These are phyloP conservation scores for Nebria salina DNA, from an alignment of 2,888 invertebrate genomes.

Conservation along the genomic window DNA sequence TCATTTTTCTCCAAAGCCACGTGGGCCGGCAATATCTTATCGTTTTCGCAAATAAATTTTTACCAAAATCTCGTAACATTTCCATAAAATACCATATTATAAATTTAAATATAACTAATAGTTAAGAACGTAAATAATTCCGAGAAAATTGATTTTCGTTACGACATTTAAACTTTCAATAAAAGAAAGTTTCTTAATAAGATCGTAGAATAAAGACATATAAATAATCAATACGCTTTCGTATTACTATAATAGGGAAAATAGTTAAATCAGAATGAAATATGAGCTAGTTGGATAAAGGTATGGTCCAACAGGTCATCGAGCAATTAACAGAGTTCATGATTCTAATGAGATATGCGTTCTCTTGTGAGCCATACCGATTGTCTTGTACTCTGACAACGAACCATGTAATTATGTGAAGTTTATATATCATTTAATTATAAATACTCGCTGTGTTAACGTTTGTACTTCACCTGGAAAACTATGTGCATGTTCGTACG, in stretches of 20 bases:
- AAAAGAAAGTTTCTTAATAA: too few relatives aligned
- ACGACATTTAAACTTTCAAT: too few relatives aligned
- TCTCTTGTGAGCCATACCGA: slow-evolving; percentile 24
- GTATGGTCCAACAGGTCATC: slow-evolving; percentile 20
- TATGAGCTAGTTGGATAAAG: slow-evolving; percentile 1
- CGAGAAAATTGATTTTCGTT: too few relatives aligned
- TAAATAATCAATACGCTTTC: too few relatives aligned
- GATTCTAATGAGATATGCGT: slow-evolving; percentile 39
- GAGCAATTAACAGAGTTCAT: slow-evolving; percentile 44
- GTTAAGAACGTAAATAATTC: too few relatives aligned
- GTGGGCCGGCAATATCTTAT: neutral
- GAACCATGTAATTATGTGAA: slow-evolving; percentile 38
- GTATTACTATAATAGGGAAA: too few relatives aligned
- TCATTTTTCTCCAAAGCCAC: slow-evolving; percentile 5
- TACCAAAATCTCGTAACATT: neutral
- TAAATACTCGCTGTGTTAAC: slow-evolving; percentile 8
- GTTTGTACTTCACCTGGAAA: neutral
- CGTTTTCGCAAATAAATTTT: neutral
- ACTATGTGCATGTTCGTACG: slow-evolving; percentile 13
- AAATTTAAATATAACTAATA: too few relatives aligned
- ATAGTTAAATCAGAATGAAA: neutral
- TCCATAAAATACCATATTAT: neutral
- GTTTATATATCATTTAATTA: slow-evolving; percentile 36
- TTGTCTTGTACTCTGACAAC: slow-evolving; percentile 45
- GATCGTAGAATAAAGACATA: too few relatives aligned